phyloP scores from a whole-genome alignment of 2,888 invertebrate species.

The Drosophila bunnanda region DNA sequence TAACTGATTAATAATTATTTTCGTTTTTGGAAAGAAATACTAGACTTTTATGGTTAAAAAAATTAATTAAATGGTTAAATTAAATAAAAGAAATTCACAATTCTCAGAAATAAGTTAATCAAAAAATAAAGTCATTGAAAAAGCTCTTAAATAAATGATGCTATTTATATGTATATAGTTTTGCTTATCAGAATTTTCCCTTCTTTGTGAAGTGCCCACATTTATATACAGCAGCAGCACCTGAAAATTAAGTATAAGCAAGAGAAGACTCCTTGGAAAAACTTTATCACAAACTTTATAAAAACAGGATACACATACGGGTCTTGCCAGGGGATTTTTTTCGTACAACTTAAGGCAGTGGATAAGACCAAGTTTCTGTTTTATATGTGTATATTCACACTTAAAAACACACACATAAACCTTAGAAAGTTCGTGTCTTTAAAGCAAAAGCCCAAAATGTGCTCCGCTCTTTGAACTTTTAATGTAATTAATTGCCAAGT shows the following conservation, averaged over 20 bases:
- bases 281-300: conserved; percentile 8
- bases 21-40: no score
- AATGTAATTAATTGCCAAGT: conserved; percentile 22
- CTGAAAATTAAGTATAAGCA: neutral
- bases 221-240: neutral
- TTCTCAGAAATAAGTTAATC: neutral
- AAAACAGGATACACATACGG: conserved; percentile 2
- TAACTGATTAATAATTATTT: no score
- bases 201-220: neutral
- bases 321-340: neutral
- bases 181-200: neutral
- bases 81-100: no score
- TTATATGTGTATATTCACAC: conserved; percentile 7
- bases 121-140: neutral
- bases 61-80: neutral
- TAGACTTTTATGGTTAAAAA: no score
- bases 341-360: neutral
- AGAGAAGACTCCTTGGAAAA: neutral
- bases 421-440: conserved; percentile 10
- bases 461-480: conserved; percentile 12
- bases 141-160: neutral
- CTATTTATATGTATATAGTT: neutral
- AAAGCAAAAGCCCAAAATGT: neutral
- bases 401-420: neutral
- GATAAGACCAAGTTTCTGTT: conserved; percentile 10